phyloP scores from a whole-genome alignment of 2,888 invertebrate genomes.

The Agonopterix alstromeriana region DNA sequence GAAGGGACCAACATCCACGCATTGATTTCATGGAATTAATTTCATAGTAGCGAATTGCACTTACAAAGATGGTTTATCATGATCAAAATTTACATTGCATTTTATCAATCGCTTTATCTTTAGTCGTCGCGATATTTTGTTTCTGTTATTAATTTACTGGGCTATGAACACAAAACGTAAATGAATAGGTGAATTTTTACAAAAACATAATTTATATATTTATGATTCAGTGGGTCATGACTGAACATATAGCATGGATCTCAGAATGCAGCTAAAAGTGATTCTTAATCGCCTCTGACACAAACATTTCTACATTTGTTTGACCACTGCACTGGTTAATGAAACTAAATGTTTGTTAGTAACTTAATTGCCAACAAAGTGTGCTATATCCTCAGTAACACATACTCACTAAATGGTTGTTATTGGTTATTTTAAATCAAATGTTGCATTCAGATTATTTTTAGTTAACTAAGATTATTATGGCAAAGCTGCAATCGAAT shows the following conservation, averaged over 20 bases:
- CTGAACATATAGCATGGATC: constrained; percentile 74
- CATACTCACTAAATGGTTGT: constrained; percentile 67
- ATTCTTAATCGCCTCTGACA: constrained; percentile 38
- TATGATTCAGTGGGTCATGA: constrained; percentile 64
- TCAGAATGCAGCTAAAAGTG: constrained; percentile 70
- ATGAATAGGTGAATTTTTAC: constrained; percentile 47
- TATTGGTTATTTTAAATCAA: constrained; percentile 64
- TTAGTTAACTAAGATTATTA: constrained; percentile 54
- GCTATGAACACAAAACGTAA: constrained; percentile 63
- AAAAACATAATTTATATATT: constrained; percentile 57
- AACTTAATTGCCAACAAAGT: constrained; percentile 29
- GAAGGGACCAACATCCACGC: constrained; percentile 69
- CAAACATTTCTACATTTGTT: constrained; percentile 18
- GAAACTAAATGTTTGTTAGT: not conserved
- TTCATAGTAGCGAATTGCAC: constrained; percentile 33
- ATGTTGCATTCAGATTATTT: constrained; percentile 72
- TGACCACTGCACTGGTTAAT: not conserved
- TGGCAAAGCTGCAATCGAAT: constrained; percentile 65
- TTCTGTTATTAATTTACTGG: constrained; percentile 49
- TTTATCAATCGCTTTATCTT: constrained; percentile 47
- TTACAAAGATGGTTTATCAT: constrained; percentile 29
- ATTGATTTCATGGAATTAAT: constrained; percentile 34
- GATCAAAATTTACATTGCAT: constrained; percentile 46
- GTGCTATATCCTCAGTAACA: constrained; percentile 67
- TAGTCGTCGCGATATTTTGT: constrained; percentile 37